A percentile compares a stretch with the other conserved stretches of the same genome.
Conservation (phyloP, 2,888 invertebrate genomes). For the Tridacna crocea region DNA sequence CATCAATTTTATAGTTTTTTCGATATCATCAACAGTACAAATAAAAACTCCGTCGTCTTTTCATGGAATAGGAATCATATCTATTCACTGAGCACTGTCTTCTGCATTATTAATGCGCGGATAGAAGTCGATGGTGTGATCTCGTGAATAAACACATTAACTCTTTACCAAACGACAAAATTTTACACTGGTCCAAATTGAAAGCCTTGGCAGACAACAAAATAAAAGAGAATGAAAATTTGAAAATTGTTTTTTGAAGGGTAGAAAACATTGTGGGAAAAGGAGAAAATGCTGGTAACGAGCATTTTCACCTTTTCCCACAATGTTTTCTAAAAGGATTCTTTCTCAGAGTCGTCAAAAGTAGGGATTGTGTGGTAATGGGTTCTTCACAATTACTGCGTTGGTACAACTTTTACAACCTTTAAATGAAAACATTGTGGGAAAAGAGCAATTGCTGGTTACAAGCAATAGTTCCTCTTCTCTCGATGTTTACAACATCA, state of each 20-base stretch:
- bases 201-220: too few relatives aligned
- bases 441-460: background rate
- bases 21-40: too few relatives aligned
- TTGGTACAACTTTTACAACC: background rate
- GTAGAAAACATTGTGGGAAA: background rate
- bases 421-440: background rate
- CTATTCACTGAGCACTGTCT: background rate
- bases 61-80: too few relatives aligned
- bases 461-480: background rate
- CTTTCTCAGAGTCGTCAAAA: too few relatives aligned
- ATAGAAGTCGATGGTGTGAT: slow-evolving; percentile 2
- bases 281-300: background rate
- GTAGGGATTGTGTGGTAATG: background rate
- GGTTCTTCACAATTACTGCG: background rate
- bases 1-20: too few relatives aligned
- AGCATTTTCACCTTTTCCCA: background rate
- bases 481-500: background rate
- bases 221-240: too few relatives aligned
- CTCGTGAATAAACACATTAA: slow-evolving; percentile 18
- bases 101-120: slow-evolving; percentile 13
- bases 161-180: background rate
- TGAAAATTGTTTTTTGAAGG: too few relatives aligned
- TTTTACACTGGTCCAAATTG: too few relatives aligned
- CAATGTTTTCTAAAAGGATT: background rate
- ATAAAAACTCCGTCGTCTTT: too few relatives aligned